Percentiles rank a stretch among this genome's conserved stretches.
Evolutionary conservation across 2,113 vertebrate species (phyloP).

Genomic region (Corythornis madagascariensis): DNA sequence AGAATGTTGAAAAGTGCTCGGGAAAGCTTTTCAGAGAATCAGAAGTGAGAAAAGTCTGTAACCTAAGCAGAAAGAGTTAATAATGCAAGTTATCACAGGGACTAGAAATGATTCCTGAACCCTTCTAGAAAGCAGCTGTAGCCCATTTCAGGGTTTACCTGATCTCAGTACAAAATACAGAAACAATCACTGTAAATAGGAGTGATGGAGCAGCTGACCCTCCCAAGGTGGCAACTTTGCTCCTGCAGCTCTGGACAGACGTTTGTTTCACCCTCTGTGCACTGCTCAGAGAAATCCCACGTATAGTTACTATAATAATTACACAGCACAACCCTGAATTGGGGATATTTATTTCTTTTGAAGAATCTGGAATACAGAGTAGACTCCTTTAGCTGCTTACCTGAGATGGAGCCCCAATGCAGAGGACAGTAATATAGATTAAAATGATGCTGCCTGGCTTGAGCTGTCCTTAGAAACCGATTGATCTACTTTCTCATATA

Average conservation of each 20-base stretch:
- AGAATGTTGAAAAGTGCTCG: background rate
- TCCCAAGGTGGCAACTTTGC: background rate
- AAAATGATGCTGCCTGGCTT: background rate
- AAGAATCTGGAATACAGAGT: background rate
- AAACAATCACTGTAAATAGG: background rate
- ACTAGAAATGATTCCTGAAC: background rate
- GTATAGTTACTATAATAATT: background rate
- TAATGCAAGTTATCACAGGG: background rate
- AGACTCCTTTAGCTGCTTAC: background rate
- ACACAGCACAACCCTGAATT: background rate
- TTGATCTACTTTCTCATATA: background rate
- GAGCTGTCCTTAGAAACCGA: background rate
- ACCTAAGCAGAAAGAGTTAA: background rate
- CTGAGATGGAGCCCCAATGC: background rate
- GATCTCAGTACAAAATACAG: background rate
- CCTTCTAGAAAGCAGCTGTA: background rate
- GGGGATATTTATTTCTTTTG: slow-evolving; percentile 16
- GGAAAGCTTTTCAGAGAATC: background rate
- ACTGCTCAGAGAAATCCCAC: background rate
- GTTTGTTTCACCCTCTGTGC: background rate
- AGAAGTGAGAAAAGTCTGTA: background rate
- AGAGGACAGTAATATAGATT: background rate
- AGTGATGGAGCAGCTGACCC: background rate
- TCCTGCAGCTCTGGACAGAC: background rate
- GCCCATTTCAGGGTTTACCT: background rate